A percentile compares a stretch with the other conserved stretches of the same genome.
phyloP scores from a whole-genome alignment of 2,797 vertebrate genomes.

The Psittacula echo region DNA sequence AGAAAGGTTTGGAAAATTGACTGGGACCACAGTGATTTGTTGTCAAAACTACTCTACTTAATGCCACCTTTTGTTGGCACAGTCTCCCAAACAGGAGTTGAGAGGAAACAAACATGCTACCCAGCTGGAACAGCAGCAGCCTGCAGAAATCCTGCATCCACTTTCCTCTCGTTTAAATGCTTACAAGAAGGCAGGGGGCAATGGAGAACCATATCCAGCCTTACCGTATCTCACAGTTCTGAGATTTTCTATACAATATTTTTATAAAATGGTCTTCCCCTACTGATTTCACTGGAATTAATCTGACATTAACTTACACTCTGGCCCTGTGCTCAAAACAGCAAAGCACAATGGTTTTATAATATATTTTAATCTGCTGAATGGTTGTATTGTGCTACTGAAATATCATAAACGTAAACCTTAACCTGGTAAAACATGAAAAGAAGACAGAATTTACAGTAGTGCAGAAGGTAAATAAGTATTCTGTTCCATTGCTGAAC shows the following conservation, averaged over 20 bases:
- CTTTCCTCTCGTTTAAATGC: not conserved
- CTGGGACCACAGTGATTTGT: not conserved
- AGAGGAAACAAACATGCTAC: not conserved
- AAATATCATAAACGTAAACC: not conserved
- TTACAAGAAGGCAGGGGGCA: not conserved
- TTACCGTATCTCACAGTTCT: not conserved
- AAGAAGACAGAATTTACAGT: not conserved
- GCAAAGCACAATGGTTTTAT: not conserved
- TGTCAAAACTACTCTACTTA: not conserved
- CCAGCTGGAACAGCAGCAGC: not conserved
- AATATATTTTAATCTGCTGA: not conserved
- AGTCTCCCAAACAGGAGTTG: not conserved
- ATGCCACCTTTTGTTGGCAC: not conserved
- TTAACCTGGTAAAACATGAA: not conserved
- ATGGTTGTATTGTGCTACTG: not conserved
- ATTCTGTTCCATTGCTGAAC: not conserved
- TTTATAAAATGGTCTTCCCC: not conserved
- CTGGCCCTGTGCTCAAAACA: not conserved
- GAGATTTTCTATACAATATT: not conserved
- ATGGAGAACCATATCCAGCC: not conserved
- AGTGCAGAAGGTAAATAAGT: not conserved
- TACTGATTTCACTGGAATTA: not conserved
- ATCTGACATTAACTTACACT: not conserved
- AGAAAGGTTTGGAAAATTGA: not conserved
- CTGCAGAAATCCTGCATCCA: not conserved